Evolutionary conservation across 2,797 vertebrate species (phyloP).

Genomic region (Silurus lanzhouensis): DNA sequence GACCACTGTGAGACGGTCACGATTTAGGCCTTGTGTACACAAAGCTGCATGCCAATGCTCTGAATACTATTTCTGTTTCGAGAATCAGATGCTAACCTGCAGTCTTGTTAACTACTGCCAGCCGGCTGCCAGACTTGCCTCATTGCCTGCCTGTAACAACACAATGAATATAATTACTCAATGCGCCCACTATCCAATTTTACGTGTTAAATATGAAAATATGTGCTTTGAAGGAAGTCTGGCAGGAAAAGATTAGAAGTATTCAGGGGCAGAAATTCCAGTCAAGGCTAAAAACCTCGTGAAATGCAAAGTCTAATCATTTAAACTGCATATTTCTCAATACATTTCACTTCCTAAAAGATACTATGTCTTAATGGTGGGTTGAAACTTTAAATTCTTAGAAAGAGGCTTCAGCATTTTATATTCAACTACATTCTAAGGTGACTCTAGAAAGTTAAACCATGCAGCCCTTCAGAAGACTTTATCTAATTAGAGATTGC

Average conservation of each 20-base stretch:
- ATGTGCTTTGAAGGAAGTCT: slow-evolving; percentile 33
- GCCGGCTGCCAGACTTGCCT: slow-evolving; percentile 30
- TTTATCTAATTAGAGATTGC: background rate
- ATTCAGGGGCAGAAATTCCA: slow-evolving; percentile 47
- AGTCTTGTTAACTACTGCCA: slow-evolving; percentile 51
- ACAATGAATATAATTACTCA: slow-evolving; percentile 33
- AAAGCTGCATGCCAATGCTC: slow-evolving; percentile 36
- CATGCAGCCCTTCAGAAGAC: background rate
- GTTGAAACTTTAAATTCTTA: background rate
- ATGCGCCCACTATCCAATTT: background rate
- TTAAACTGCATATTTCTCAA: background rate
- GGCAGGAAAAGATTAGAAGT: slow-evolving; percentile 18
- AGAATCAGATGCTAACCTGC: slow-evolving; percentile 37
- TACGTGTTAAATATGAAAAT: slow-evolving; percentile 38
- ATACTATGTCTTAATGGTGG: background rate
- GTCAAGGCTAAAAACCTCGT: background rate
- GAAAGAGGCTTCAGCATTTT: background rate
- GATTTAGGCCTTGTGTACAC: slow-evolving; percentile 16
- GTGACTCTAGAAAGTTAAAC: background rate
- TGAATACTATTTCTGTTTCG: slow-evolving; percentile 44
- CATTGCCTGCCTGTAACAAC: slow-evolving; percentile 48
- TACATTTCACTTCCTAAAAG: background rate
- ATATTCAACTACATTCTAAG: background rate
- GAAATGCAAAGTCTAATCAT: background rate
- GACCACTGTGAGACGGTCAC: slow-evolving; percentile 39